Conservation (phyloP, 2,113 vertebrate genomes). For the Lutjanus erythropterus region DNA sequence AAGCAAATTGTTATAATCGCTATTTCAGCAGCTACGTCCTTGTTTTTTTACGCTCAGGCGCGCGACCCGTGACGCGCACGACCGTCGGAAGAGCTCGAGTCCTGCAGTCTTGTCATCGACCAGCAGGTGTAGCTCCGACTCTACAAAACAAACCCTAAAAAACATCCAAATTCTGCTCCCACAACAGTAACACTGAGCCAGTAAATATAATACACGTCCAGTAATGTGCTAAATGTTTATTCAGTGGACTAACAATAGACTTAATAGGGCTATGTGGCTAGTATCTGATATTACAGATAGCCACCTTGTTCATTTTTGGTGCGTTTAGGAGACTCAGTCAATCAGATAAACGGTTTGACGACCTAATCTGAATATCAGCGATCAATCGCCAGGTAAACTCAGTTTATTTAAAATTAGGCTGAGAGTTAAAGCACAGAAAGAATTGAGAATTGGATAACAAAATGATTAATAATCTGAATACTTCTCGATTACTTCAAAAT, state of each 20-base stretch:
- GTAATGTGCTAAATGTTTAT: neutral
- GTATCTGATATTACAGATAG: neutral
- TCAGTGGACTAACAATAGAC: neutral
- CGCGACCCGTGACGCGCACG: no score
- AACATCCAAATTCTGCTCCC: neutral
- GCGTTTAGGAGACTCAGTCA: neutral
- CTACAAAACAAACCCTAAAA: neutral
- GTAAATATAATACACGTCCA: neutral
- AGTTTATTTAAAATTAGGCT: no score
- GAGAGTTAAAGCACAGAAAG: no score
- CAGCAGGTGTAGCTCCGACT: conserved; percentile 46
- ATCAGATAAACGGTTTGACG: neutral
- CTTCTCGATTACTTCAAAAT: no score
- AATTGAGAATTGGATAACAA: no score
- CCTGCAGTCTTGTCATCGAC: neutral
- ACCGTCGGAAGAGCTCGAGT: neutral
- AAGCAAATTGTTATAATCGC: neutral
- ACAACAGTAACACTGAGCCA: neutral
- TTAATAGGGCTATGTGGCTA: neutral
- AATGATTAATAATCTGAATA: no score
- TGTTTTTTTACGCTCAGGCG: neutral
- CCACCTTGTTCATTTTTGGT: neutral
- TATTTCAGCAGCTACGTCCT: neutral
- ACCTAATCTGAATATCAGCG: neutral
- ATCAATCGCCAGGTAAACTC: no score